Percentiles rank a stretch among this genome's conserved stretches.
Evolutionary conservation across 2,888 invertebrate species (phyloP).

Genomic region (Drosophila kambysellisi): DNA sequence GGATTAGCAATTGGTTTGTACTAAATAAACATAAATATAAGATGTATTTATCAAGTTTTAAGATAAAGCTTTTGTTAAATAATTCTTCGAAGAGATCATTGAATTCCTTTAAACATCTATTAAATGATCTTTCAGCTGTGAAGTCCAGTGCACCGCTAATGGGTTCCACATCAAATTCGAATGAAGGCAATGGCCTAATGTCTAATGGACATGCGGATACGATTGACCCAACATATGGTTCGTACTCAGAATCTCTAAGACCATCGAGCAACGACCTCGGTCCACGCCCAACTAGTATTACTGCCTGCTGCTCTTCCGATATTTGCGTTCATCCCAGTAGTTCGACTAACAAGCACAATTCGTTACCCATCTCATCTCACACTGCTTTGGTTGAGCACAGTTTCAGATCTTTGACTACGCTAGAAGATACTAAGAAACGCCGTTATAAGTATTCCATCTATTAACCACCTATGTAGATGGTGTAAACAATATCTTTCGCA

Average conservation of each 20-base stretch:
- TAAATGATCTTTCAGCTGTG: constrained; percentile 21
- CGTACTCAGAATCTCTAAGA: constrained; percentile 61
- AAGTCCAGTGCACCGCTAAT: constrained; percentile 63
- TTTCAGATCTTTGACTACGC: constrained; percentile 48
- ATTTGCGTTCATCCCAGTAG: constrained; percentile 63
- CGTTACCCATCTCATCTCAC: constrained; percentile 53
- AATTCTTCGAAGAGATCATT: too few species aligned
- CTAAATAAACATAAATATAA: neutral
- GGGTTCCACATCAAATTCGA: constrained; percentile 35
- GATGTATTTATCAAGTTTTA: neutral
- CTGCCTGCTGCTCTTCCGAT: constrained; percentile 59
- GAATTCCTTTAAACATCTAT: neutral
- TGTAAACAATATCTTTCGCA: neutral
- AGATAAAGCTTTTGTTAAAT: neutral
- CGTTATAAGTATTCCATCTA: constrained; percentile 83
- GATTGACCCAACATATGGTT: constrained; percentile 77
- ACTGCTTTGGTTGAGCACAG: constrained; percentile 76
- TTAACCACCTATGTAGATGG: constrained; percentile 42
- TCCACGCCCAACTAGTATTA: constrained; percentile 60
- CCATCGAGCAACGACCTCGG: constrained; percentile 37
- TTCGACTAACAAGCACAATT: constrained; percentile 61
- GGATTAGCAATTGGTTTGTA: constrained; percentile 41
- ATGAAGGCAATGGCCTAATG: constrained; percentile 50
- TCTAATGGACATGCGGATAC: constrained; percentile 68
- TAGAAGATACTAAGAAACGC: constrained; percentile 66